A percentile compares a stretch with the other conserved stretches of the same genome.
phyloP scores from a whole-genome alignment of 2,888 invertebrate genomes.

The Drosophila mercatorum region DNA sequence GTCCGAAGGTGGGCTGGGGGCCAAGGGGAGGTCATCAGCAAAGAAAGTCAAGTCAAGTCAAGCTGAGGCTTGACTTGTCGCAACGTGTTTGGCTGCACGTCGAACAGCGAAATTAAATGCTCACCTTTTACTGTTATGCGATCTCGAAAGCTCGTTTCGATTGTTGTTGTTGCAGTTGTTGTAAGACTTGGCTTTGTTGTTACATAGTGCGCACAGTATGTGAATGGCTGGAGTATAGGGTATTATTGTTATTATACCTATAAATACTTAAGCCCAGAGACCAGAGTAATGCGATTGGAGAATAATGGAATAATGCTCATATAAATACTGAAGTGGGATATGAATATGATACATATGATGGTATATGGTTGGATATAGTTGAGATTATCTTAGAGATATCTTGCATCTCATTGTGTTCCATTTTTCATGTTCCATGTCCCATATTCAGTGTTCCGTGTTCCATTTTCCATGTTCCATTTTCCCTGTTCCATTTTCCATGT shows the following conservation, averaged over 20 bases:
- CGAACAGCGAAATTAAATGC: conserved; percentile 71
- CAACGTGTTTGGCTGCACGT: conserved; percentile 56
- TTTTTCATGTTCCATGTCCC: no score
- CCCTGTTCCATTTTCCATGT: not conserved
- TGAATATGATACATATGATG: no score
- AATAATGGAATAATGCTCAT: not conserved
- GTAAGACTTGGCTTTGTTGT: not conserved
- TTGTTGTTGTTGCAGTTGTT: conserved; percentile 17
- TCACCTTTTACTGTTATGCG: conserved; percentile 57
- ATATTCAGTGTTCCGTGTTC: no score
- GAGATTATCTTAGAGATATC: not conserved
- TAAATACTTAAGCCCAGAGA: not conserved
- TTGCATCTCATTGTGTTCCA: no score
- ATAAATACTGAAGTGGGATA: no score
- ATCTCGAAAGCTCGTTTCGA: conserved; percentile 30
- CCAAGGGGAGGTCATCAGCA: conserved; percentile 33
- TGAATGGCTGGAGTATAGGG: not conserved
- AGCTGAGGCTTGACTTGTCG: conserved; percentile 35
- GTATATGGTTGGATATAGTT: not conserved
- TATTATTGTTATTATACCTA: conserved; percentile 2
- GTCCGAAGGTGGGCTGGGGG: not conserved
- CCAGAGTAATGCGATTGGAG: not conserved
- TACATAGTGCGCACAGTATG: not conserved
- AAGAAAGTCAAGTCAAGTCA: conserved; percentile 40
- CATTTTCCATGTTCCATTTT: no score